phyloP scores from a whole-genome alignment of 1,140 invertebrate species.

The Drosophila ambigua region DNA sequence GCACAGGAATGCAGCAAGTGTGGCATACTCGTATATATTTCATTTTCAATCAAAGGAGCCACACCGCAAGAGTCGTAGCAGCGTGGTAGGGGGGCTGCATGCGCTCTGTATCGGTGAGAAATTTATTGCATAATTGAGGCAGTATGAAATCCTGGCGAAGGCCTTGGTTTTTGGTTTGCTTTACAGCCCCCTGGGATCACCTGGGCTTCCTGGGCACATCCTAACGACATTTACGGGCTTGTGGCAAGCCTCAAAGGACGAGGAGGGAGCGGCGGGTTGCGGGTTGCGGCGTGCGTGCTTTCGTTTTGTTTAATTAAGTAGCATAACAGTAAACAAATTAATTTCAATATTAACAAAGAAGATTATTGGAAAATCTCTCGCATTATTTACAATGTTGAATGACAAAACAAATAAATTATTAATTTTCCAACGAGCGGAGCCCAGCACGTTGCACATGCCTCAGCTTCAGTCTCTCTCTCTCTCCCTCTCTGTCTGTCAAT shows the following conservation, averaged over 20 bases:
- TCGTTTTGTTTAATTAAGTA: conserved; percentile 80
- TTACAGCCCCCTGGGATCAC: conserved; percentile 3
- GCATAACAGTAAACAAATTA: conserved; percentile 82
- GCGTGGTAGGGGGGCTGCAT: neutral
- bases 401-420: conserved; percentile 83
- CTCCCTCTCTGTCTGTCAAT: conserved; percentile 43
- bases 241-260: conserved; percentile 48
- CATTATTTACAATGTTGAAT: conserved; percentile 81
- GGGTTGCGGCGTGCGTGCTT: neutral
- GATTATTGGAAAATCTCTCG: conserved; percentile 81
- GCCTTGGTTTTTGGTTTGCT: conserved; percentile 44
- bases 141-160: conserved; percentile 65
- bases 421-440: conserved; percentile 60
- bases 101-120: conserved; percentile 60
- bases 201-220: conserved; percentile 10
- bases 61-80: neutral
- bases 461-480: too few relatives aligned
- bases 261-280: neutral
- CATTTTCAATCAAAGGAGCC: conserved; percentile 48
- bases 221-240: conserved; percentile 72
- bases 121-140: conserved; percentile 80
- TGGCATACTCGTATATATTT: conserved; percentile 57
- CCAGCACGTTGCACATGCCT: neutral
- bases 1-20: conserved; percentile 43
- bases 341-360: conserved; percentile 83